Evolutionary conservation across 1,140 invertebrate genomes (phyloP).

Genomic region (Rhopalosiphum padi): DNA sequence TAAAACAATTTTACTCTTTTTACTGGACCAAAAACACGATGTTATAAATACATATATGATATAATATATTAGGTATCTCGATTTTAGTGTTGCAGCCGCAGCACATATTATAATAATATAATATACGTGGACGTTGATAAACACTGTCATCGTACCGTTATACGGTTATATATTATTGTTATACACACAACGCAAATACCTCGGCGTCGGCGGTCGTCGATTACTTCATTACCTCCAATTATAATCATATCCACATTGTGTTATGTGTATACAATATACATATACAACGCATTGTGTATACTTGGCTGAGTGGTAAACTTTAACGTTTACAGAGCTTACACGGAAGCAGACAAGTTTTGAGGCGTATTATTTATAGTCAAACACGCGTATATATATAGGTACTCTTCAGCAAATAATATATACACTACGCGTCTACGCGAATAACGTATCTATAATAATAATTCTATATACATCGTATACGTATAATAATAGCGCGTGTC

Average conservation of each 20-base stretch:
- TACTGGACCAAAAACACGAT: background rate
- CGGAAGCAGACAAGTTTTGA: constrained; percentile 27
- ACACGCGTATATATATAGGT: background rate
- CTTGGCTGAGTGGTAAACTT: background rate
- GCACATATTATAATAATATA: background rate
- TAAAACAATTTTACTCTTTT: background rate
- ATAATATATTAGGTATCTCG: background rate
- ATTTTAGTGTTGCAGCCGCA: background rate
- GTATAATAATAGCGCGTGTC: background rate
- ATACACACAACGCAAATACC: background rate
- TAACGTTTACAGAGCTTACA: constrained; percentile 10
- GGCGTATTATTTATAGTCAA: constrained; percentile 39
- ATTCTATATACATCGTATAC: no score
- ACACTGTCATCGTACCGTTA: background rate
- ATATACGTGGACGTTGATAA: background rate
- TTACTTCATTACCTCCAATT: constrained; percentile 36
- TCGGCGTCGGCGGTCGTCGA: constrained; percentile 2
- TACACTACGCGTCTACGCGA: no score
- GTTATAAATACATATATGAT: background rate
- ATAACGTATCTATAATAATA: background rate
- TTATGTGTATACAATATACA: background rate
- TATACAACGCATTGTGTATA: background rate
- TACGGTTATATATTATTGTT: background rate
- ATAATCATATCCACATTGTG: constrained; percentile 1
- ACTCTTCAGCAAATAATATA: background rate